Evolutionary conservation across 2,888 invertebrate species (phyloP).

Genomic region (Cerceris ruficornis): DNA sequence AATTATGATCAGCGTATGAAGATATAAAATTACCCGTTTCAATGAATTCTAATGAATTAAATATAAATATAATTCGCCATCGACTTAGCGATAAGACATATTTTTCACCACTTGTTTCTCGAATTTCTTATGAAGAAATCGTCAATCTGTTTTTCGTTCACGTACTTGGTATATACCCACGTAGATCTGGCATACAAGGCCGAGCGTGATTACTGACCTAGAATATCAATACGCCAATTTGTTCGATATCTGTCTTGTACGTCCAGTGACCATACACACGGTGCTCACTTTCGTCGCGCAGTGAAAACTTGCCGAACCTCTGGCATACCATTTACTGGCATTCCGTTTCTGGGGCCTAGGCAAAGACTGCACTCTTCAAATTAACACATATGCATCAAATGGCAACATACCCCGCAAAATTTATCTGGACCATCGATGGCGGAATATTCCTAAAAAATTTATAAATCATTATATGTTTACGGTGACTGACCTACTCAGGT

Average conservation of each 20-base stretch:
- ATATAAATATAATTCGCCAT: not conserved
- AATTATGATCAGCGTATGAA: no score
- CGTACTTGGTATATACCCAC: constrained; percentile 20
- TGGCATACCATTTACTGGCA: not conserved
- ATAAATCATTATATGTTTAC: no score
- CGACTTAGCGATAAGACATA: not conserved
- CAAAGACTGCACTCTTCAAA: no score
- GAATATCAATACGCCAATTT: constrained; percentile 22
- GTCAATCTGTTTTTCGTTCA: constrained; percentile 15
- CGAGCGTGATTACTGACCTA: constrained; percentile 18
- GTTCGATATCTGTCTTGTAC: constrained; percentile 21
- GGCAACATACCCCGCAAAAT: no score
- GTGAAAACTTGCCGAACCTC: not conserved
- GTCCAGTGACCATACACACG: constrained; percentile 11
- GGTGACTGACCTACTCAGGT: no score
- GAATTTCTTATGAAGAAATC: constrained; percentile 12
- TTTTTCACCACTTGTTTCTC: not conserved
- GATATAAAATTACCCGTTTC: not conserved
- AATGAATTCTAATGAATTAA: not conserved
- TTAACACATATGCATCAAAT: no score
- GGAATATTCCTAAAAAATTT: no score
- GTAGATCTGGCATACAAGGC: constrained; percentile 29
- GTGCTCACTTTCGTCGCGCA: not conserved
- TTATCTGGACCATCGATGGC: no score
- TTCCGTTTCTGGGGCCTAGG: no score